phyloP scores from a whole-genome alignment of 2,797 vertebrate species.

The Pantherophis alleghaniensis region DNA sequence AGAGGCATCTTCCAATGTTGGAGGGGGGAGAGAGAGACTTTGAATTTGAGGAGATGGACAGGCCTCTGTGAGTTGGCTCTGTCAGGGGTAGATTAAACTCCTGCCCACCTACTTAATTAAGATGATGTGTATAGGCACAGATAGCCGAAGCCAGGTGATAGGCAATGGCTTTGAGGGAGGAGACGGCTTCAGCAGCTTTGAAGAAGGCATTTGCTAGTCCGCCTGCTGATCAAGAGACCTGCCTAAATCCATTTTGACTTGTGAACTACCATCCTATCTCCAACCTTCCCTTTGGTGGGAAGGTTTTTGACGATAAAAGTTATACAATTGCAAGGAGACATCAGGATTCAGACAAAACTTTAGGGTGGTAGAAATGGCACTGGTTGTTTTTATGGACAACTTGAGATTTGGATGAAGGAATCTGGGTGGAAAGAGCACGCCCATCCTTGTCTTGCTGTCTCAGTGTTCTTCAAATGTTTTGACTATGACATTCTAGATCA shows the following conservation, averaged over 20 bases:
- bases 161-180: not conserved
- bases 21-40: not conserved
- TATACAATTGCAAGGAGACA: not conserved
- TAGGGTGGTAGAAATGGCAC: not conserved
- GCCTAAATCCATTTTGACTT: not conserved
- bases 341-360: not conserved
- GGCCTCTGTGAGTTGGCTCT: not conserved
- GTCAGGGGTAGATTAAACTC: not conserved
- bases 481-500: not conserved
- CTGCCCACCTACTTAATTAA: not conserved
- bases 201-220: not conserved
- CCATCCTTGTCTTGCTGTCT: not conserved
- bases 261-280: not conserved
- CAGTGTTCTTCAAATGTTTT: not conserved
- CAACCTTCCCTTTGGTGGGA: not conserved
- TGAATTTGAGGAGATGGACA: not conserved
- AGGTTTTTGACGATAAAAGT: not conserved
- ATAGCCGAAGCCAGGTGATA: not conserved
- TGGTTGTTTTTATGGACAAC: not conserved
- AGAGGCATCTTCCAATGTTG: not conserved
- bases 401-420: not conserved
- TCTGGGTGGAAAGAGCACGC: not conserved
- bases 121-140: not conserved
- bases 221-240: not conserved
- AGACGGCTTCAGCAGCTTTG: not conserved